Percentiles rank a stretch among this genome's conserved stretches.
phyloP scores from a whole-genome alignment of 37 sponge, comb jelly and placozoan species.

The Halisarca cf. caerulea region DNA sequence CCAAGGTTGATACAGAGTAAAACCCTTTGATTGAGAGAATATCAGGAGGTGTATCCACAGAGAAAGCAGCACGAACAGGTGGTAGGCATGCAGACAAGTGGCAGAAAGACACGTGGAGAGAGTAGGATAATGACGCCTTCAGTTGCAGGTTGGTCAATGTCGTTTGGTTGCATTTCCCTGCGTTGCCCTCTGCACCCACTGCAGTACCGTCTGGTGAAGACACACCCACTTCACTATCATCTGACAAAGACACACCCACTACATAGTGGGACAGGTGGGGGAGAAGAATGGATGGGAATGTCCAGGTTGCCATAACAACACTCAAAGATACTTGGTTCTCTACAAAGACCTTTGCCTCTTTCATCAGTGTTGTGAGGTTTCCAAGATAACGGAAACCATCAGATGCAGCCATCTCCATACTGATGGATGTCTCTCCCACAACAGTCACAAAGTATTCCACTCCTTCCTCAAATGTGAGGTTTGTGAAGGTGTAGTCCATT shows the following conservation, averaged over 20 bases:
- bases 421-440: conserved; percentile 17
- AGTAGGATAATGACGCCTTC: not conserved
- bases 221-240: not conserved
- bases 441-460: conserved; percentile 55
- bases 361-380: not conserved
- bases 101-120: conserved; percentile 47
- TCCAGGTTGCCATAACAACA: conserved; percentile 46
- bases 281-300: conserved; percentile 35
- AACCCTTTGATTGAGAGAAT: conserved; percentile 19
- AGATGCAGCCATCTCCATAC: conserved; percentile 34
- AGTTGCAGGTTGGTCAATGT: not conserved
- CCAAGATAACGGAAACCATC: conserved; percentile 59
- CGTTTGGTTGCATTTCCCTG: not conserved
- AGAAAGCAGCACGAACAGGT: conserved; percentile 60
- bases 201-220: too few species aligned
- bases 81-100: conserved; percentile 41
- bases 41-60: conserved; percentile 37
- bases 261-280: conserved; percentile 53
- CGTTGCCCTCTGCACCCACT: not conserved
- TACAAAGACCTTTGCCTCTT: conserved; percentile 30
- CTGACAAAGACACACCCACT: conserved; percentile 43
- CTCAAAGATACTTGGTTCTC: conserved; percentile 56
- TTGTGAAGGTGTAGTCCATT: conserved; percentile 26
- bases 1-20: conserved; percentile 30
- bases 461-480: conserved; percentile 18